Base-by-base conservation (phyloP, 2,888 invertebrate genomes). In the Fabriciana adippe region DNA sequence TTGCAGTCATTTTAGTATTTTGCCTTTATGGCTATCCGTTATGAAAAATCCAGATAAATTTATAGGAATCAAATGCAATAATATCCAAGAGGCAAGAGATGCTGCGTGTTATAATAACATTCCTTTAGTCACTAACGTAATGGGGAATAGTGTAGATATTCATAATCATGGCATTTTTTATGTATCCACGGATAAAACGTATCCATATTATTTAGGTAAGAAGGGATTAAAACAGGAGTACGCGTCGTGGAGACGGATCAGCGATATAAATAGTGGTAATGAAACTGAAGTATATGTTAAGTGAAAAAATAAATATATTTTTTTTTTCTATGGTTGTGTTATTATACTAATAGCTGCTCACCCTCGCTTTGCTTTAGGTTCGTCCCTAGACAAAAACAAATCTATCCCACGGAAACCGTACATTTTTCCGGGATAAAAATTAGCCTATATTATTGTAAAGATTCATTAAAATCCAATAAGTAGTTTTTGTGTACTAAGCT, bases 1-100 rank as follows among this genome's bases (percentile, higher is more conserved):
- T 1, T 92, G 92, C 70, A 92, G 92, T 69, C 92, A 92, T 75
- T 91, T 92, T 15, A 76, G 87, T 41, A 86, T 90, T 0, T 72
- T 92, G 0, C 54, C 80, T 0, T 70, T 90, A 21, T 92, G 92
- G 92, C 53, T 87, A 0, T 78, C 88, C 0, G 86, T 89, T 0
- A 66, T 91, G 55, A 86, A 79, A 48, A 78, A 89, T 64, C 88
- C 91, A 0, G 79, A 73, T 0, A 85, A 87, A 71, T 92, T 92
- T 69, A 73, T 91, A 2, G 91, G 76, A 0, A 72, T 92, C 0
- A 86, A 84, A 70, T 92, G 92, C 63, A 79, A 80, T 3, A 80
- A 72, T 64, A 81, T 92, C 2, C 92, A 92, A 71, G 83, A 90
- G 64, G 91, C 91, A 0, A 82, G 92, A 57, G 88, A 90, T 50